A percentile compares a stretch with the other conserved stretches of the same genome.
Conservation (phyloP, 2,797 vertebrate genomes). For the Enteromius viviparus region DNA sequence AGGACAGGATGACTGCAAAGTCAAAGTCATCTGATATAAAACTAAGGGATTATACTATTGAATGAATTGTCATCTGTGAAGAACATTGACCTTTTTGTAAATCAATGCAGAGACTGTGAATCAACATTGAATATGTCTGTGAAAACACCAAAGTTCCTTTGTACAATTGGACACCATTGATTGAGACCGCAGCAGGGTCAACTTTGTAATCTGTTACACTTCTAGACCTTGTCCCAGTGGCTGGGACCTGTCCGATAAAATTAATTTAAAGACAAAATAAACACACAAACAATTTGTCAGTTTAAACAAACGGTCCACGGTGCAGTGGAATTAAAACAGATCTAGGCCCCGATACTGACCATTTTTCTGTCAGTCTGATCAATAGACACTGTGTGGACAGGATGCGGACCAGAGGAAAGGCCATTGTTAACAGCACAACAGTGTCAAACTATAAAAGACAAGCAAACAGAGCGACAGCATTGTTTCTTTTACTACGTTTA, state of each 20-base stretch:
- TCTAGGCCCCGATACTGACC: conserved; percentile 25
- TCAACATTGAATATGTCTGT: conserved; percentile 59
- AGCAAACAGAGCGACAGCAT: background rate
- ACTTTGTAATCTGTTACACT: conserved; percentile 56
- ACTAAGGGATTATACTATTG: conserved; percentile 52
- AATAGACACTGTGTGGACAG: conserved; percentile 40
- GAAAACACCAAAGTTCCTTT: conserved; percentile 38
- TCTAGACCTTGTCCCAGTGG: conserved; percentile 59
- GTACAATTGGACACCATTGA: conserved; percentile 51
- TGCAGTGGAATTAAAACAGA: conserved; percentile 44
- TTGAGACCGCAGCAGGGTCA: conserved; percentile 52
- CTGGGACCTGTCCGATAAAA: conserved; percentile 55
- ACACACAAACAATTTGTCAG: conserved; percentile 55
- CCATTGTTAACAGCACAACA: conserved; percentile 32
- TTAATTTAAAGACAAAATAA: conserved; percentile 57
- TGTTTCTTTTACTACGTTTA: background rate
- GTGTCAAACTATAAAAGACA: conserved; percentile 32
- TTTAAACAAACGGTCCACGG: conserved; percentile 45
- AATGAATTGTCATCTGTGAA: conserved; percentile 52
- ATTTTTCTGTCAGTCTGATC: conserved; percentile 51
- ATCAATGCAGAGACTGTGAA: conserved; percentile 67
- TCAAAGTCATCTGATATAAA: conserved; percentile 35
- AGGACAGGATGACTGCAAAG: conserved; percentile 32
- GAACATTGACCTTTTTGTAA: conserved; percentile 59
- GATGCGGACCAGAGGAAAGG: conserved; percentile 1